A percentile compares a stretch with the other conserved stretches of the same genome.
Evolutionary conservation across 2,797 vertebrate species (phyloP).

Genomic region (Etheostoma perlongum): DNA sequence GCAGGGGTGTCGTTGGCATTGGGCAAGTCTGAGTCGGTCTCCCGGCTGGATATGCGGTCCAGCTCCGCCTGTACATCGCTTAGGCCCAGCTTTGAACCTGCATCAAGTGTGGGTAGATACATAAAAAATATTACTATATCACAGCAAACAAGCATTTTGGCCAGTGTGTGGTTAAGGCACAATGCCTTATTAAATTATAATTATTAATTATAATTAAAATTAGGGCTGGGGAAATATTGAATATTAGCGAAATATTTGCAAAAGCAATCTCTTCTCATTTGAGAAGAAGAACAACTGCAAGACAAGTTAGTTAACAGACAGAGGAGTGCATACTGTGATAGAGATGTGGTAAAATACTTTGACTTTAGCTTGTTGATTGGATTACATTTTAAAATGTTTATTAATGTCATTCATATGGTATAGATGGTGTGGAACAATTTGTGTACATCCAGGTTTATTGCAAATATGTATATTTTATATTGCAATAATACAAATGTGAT

Average conservation of each 20-base stretch:
- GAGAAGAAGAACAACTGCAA: background rate
- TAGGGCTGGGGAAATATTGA: conserved; percentile 54
- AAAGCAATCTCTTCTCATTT: conserved; percentile 26
- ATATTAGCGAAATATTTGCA: background rate
- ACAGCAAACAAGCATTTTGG: conserved; percentile 9
- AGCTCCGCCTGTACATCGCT: conserved; percentile 98
- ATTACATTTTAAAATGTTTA: background rate
- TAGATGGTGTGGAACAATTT: background rate
- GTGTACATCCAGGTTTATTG: background rate
- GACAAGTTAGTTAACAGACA: background rate
- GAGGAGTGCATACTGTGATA: background rate
- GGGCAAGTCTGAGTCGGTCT: conserved; percentile 88
- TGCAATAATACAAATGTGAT: background rate
- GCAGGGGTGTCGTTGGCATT: conserved; percentile 83
- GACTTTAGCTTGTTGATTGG: background rate
- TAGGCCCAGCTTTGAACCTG: conserved; percentile 97
- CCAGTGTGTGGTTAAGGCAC: conserved; percentile 16
- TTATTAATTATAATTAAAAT: conserved; percentile 16
- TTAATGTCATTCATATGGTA: background rate
- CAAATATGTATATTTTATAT: background rate
- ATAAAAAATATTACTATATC: background rate
- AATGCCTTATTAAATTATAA: conserved; percentile 1
- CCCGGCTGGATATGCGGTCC: conserved; percentile 97
- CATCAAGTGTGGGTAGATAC: background rate
- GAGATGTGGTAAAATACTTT: background rate